Conservation (phyloP, 2,888 invertebrate genomes). For the Caenorhabditis sp. region DNA sequence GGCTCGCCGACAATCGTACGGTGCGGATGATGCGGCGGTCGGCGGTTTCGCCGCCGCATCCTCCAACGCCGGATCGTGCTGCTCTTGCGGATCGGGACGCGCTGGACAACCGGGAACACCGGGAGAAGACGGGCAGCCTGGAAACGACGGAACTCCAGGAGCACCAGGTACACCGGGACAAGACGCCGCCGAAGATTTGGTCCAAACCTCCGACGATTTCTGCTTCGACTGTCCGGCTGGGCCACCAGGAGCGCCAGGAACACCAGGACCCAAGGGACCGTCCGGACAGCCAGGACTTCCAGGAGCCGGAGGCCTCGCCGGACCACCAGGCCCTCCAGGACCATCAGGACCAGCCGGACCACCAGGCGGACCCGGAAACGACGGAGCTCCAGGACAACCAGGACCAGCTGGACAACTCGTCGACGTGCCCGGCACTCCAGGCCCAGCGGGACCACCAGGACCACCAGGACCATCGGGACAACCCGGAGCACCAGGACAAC, state of each 20-base stretch:
- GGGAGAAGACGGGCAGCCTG: slow-evolving; percentile 54
- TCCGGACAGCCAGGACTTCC: slow-evolving; percentile 48
- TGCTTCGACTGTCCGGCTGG: slow-evolving; percentile 57
- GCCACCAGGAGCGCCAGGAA: slow-evolving; percentile 49
- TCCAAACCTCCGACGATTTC: slow-evolving; percentile 43
- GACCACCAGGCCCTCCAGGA: slow-evolving; percentile 49
- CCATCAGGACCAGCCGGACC: slow-evolving; percentile 50
- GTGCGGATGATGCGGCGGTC: slow-evolving; percentile 37
- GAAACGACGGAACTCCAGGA: slow-evolving; percentile 57
- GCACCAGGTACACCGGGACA: slow-evolving; percentile 49
- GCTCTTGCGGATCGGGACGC: slow-evolving; percentile 52
- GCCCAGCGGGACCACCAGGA: slow-evolving; percentile 59
- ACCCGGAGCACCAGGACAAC: slow-evolving; percentile 54
- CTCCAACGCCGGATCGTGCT: slow-evolving; percentile 33
- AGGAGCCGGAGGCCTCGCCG: slow-evolving; percentile 46
- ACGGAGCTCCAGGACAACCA: slow-evolving; percentile 51
- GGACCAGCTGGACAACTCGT: slow-evolving; percentile 51
- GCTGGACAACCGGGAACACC: slow-evolving; percentile 51
- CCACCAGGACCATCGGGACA: slow-evolving; percentile 54
- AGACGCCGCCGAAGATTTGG: slow-evolving; percentile 43
- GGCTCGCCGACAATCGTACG: slow-evolving; percentile 25
- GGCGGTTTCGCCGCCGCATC: slow-evolving; percentile 31
- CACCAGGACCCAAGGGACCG: slow-evolving; percentile 51
- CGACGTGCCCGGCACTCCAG: slow-evolving; percentile 51
- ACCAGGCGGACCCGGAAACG: slow-evolving; percentile 50